Percentiles rank a stretch among this genome's conserved stretches.
Evolutionary conservation across 2,797 vertebrate species (phyloP).

Genomic region (Ctenochaetus hawaiiensis): DNA sequence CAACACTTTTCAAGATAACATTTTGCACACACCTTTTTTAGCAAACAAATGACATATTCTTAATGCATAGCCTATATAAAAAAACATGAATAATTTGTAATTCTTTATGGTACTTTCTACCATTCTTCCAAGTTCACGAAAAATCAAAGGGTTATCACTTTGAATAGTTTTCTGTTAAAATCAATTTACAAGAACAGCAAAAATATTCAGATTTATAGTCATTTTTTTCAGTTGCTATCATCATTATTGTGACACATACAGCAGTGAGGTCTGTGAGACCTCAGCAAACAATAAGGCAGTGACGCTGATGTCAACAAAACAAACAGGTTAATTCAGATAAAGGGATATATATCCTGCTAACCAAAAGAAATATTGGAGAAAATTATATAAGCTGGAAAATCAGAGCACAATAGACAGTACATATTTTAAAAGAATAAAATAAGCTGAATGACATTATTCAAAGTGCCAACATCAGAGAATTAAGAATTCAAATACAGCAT

Average conservation of each 20-base stretch:
- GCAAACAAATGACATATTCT: neutral
- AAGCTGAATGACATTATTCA: neutral
- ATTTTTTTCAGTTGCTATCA: neutral
- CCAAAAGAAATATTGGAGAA: neutral
- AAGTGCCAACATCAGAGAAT: neutral
- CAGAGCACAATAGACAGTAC: neutral
- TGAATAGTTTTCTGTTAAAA: neutral
- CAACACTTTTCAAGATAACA: neutral
- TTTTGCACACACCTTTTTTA: neutral
- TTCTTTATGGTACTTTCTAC: neutral
- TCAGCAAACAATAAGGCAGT: neutral
- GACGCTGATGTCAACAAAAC: neutral
- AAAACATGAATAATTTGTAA: neutral
- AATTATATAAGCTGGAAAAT: neutral
- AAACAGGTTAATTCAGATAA: neutral
- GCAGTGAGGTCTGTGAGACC: neutral
- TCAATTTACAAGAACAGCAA: neutral
- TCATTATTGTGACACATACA: neutral
- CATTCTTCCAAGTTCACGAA: neutral
- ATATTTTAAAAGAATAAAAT: neutral
- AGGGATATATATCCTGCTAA: neutral
- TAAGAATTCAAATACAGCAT: neutral
- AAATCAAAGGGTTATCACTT: neutral
- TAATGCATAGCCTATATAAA: neutral
- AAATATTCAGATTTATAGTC: neutral